These are phyloP conservation scores for Himalopsyche kuldschensis DNA, from an alignment of 2,888 invertebrate genomes.

Conservation along the genomic window DNA sequence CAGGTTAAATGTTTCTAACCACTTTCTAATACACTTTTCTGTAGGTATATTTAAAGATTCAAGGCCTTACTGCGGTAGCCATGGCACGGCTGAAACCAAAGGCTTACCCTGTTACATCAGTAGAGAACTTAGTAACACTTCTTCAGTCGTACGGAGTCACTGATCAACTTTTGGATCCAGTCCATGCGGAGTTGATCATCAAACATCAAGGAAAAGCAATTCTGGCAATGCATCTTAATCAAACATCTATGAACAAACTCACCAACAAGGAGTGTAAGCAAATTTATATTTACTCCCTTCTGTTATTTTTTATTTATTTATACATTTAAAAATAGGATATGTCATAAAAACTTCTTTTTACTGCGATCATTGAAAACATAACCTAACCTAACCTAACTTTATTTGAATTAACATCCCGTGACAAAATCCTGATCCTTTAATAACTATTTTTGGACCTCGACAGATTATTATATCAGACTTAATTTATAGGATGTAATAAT, in stretches of 20 bases:
- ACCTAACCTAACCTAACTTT: too few relatives aligned
- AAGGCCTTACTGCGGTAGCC: constrained; percentile 53
- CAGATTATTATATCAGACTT: too few relatives aligned
- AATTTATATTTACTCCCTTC: too few relatives aligned
- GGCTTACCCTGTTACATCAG: constrained; percentile 47
- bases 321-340: too few relatives aligned
- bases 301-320: too few relatives aligned
- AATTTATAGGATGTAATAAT: too few relatives aligned
- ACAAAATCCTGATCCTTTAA: too few relatives aligned
- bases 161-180: constrained; percentile 50
- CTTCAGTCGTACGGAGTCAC: constrained; percentile 54
- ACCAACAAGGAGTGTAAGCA: constrained; percentile 62
- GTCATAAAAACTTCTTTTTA: too few relatives aligned
- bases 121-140: constrained; percentile 48
- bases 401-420: too few relatives aligned
- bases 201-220: constrained; percentile 70
- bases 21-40: constrained; percentile 33
- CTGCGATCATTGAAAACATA: too few relatives aligned
- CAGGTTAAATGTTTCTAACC: too few relatives aligned
- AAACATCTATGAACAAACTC: constrained; percentile 64
- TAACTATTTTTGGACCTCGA: too few relatives aligned
- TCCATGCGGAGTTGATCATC: constrained; percentile 68
- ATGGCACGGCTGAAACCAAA: constrained; percentile 51
- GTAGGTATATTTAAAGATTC: constrained; percentile 65
- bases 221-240: constrained; percentile 67